Base-by-base conservation (phyloP, 2,113 vertebrate species). In the Ceratotherium simum region DNA sequence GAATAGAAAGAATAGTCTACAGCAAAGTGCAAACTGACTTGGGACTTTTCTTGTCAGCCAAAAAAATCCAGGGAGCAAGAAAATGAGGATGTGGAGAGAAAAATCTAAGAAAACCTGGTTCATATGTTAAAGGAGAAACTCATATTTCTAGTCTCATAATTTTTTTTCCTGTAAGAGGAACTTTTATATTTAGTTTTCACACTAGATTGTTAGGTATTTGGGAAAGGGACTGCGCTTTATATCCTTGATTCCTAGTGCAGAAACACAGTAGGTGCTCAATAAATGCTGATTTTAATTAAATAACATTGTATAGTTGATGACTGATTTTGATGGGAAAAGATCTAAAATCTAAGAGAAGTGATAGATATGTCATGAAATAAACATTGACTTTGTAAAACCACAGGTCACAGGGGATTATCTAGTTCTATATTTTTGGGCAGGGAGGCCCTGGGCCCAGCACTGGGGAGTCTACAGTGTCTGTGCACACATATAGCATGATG, bases 161-260 rank as follows among this genome's bases (percentile, higher is more conserved):
- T 51, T 25, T 42, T 75, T 95, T 56, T 76, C 25, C 36, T 21
- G 0, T 82, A 62, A 85, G 27, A 94, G 58, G 8, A 1, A 9
- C 1, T 88, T 92, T 86, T 91, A 29, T 82, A 58, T 91, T 87
- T 86, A 89, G n/a, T 67, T 91, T 93, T 48, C 5, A 92, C 6
- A 33, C 8, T 83, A 54, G 27, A 29, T 93, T 65, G 21, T 88
- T 82, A 58, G 8, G 8, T 64, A 84, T 87, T 83, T 75, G 78
- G 83, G 46, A 89, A 95, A 69, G 64, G 17, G 8, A 36, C 27
- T 70, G 29, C 39, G 7, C 56, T 78, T 87, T 76, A 36, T 56
- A n/a, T 72, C 31, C 58, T 56, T 29, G n/a, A 0, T 21, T 65
- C 60, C 36, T 80, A 31, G 5, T 39, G 36, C 5, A 75, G 81